Conservation (phyloP, 2,888 invertebrate genomes). For the Campoletis raptor region DNA sequence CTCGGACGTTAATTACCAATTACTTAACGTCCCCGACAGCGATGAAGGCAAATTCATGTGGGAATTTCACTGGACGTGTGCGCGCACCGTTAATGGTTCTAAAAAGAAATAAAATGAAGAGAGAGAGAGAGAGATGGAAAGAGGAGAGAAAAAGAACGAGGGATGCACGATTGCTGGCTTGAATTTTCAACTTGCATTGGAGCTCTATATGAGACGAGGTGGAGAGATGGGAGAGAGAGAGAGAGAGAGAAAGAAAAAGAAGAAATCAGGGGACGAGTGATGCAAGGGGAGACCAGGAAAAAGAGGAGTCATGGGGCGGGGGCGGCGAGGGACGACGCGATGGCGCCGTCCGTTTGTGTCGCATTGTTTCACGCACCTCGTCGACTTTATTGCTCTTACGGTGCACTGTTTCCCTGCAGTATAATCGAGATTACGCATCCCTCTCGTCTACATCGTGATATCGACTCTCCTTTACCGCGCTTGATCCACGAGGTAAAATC, state of each 20-base stretch:
- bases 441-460: constrained; percentile 43
- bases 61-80: constrained; percentile 52
- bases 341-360: constrained; percentile 78
- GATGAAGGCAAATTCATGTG: constrained; percentile 44
- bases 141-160: constrained; percentile 27
- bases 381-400: constrained; percentile 61
- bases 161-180: constrained; percentile 34
- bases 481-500: constrained; percentile 25
- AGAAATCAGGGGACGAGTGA: constrained; percentile 47
- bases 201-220: constrained; percentile 30
- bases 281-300: constrained; percentile 29
- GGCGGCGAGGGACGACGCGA: constrained; percentile 69
- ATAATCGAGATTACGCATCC: constrained; percentile 58
- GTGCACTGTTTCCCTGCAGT: constrained; percentile 20
- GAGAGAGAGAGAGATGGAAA: constrained; percentile 19
- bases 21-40: constrained; percentile 52
- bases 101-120: constrained; percentile 13
- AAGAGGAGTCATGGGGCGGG: background rate
- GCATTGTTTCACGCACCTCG: constrained; percentile 80
- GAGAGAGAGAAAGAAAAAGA: constrained; percentile 38
- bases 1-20: constrained; percentile 63
- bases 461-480: constrained; percentile 21
- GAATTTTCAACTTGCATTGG: constrained; percentile 59
- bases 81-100: constrained; percentile 43
- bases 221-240: constrained; percentile 31